Evolutionary conservation across 1,140 invertebrate genomes (phyloP), one percentile per base, ranked within the genome.

Genomic region (Hypsibius dujardini): DNA sequence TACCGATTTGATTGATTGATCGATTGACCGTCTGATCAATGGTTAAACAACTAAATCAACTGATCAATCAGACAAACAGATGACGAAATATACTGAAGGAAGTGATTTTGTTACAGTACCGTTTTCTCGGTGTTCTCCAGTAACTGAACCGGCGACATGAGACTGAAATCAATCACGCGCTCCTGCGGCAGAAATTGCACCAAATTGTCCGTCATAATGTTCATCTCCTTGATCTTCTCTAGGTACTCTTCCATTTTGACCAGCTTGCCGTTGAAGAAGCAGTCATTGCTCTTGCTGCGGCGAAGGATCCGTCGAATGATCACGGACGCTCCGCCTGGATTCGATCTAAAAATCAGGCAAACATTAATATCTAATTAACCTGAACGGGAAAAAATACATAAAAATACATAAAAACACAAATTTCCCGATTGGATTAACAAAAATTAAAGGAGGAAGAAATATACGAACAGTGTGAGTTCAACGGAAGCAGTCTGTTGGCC

Each of bases 121-220:
- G 90, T 88, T 73, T 87, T 85, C 76, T 92, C 85, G 50, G 93
- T 96, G 75, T 87, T 90, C 73, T 86, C 81, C 2, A 98, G 79
- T 0, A 96, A 80, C 72, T 89, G 82, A 74, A 88, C 84, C 1
- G 86, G 80, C 75, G 89, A 85, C 86, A 98, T 88, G 77, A 89
- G 89, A 0, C 91, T 87, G 84, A 98, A 98, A 76, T 95, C 90
- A 76, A 92, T 88, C 1, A 98, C 92, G 76, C 90, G 85, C 75
- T 98, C 93, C 83, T 98, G 95, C 0, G 95, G 94, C 69, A 98
- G 81, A 78, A 98, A 90, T 78, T 97, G 93, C 77, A 94, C 97
- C 2, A 97, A 82, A 81, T 98, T 98, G 73, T 90, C 86, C 1
- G 97, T 86, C 84, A 95, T 85, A 73, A 92, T 89, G 73, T 87